phyloP scores from a whole-genome alignment of 2,113 vertebrate species.

The Hemiscyllium ocellatum region DNA sequence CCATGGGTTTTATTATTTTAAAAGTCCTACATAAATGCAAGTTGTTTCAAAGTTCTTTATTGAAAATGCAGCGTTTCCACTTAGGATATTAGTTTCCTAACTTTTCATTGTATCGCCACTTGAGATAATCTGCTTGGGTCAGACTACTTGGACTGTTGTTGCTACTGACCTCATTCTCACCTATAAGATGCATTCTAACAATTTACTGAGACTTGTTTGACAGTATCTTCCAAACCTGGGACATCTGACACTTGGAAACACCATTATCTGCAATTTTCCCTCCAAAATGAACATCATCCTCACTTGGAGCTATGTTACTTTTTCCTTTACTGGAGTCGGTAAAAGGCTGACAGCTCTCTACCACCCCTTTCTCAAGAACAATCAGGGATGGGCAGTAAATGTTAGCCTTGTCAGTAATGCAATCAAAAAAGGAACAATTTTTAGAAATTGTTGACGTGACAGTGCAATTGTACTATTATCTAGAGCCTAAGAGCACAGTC shows the following conservation, averaged over 20 bases:
- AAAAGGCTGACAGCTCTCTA: background rate
- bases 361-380: background rate
- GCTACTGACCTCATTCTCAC: background rate
- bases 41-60: background rate
- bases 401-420: too few relatives aligned
- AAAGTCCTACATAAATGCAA: background rate
- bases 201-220: too few relatives aligned
- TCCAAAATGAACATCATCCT: background rate
- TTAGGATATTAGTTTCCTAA: background rate
- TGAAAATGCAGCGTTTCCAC: background rate
- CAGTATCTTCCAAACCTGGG: too few relatives aligned
- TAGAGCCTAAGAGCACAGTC: background rate
- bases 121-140: background rate
- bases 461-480: background rate
- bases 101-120: background rate
- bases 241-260: background rate
- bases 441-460: background rate
- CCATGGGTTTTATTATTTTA: background rate
- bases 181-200: background rate
- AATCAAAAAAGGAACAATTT: too few relatives aligned
- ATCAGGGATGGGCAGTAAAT: too few relatives aligned
- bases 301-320: too few relatives aligned
- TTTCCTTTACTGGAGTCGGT: background rate
- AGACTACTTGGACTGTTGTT: background rate
- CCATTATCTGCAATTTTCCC: background rate